Conservation (phyloP, 2,888 invertebrate species). For the Coecobrya sp. region DNA sequence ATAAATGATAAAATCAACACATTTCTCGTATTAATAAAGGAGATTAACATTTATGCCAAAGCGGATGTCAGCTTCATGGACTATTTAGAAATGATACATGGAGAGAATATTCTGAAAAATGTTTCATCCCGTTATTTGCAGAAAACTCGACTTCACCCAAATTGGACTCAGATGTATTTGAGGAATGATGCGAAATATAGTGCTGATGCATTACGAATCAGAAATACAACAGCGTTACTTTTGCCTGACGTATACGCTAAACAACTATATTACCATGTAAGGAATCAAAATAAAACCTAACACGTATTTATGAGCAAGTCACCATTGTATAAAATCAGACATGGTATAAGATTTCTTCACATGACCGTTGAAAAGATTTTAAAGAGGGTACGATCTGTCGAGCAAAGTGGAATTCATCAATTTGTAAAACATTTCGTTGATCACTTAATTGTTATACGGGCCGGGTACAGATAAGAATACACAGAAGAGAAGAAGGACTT, state of each 20-base stretch:
- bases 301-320: slow-evolving; percentile 44
- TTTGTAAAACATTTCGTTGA: too few species aligned
- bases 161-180: neutral
- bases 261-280: slow-evolving; percentile 32
- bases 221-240: slow-evolving; percentile 17
- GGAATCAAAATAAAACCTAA: neutral
- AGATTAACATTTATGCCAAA: too few species aligned
- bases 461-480: too few species aligned
- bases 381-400: too few species aligned
- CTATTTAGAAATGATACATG: too few species aligned
- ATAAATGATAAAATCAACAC: too few species aligned
- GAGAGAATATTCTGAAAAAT: too few species aligned
- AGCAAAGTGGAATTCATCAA: too few species aligned
- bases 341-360: neutral
- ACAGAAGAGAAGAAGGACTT: too few species aligned
- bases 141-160: neutral
- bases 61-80: neutral
- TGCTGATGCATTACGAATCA: neutral
- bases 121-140: neutral
- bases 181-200: neutral
- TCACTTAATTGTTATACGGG: too few species aligned
- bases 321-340: neutral
- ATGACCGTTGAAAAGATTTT: neutral
- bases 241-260: slow-evolving; percentile 14
- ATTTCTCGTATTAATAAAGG: too few species aligned